Evolutionary conservation across 2,113 vertebrate species (phyloP), one percentile per base, ranked within the genome.

Genomic region (Stegastes partitus): DNA sequence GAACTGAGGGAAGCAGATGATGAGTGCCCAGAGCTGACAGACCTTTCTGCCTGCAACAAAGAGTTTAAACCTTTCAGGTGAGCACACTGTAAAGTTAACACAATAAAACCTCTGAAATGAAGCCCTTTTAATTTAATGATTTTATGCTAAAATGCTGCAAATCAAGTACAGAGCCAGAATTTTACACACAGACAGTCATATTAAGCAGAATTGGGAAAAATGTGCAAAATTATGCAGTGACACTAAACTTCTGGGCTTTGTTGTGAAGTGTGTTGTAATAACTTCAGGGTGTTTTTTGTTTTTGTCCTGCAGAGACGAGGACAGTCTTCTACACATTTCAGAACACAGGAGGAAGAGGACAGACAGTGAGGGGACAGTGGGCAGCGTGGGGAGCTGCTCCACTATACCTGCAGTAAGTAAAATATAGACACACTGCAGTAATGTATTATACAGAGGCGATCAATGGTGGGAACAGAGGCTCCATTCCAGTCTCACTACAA

Each of bases 351-450:
- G 82, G 88, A 96, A 93, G 83, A 96, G 96, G 86, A 96, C 95
- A 19, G 91, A 93, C 85, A 99, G 97, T 68, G 72, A 96, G 54
- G 92, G 87, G 2, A 98, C 97, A 11, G 28, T 75, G 19, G 87
- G 88, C 84, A 98, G 95, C 70, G 3, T 86, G 50, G 93, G 94
- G n/a, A 98, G 95, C 91, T 97, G 94, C 83, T 98, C 97, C 47
- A 98, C 97, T 39, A 98, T 99, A 91, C 94, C 97, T 68, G 93
- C 88, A 15, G 98, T 99, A 93, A 95, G 91, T 94, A 49, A 54
- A 68, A 67, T 31, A 50, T 23, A 65, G 1, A 83, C 15, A 55
- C 31, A 49, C 21, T 65, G 8, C 19, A 51, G 14, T 5, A 5
- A 12, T 76, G 39, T 50, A 21, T 63, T 63, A 34, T 21, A 64